Evolutionary conservation across 2,113 vertebrate genomes (phyloP), one percentile per base, ranked within the genome.

Genomic region (Ageneiosus marmoratus): DNA sequence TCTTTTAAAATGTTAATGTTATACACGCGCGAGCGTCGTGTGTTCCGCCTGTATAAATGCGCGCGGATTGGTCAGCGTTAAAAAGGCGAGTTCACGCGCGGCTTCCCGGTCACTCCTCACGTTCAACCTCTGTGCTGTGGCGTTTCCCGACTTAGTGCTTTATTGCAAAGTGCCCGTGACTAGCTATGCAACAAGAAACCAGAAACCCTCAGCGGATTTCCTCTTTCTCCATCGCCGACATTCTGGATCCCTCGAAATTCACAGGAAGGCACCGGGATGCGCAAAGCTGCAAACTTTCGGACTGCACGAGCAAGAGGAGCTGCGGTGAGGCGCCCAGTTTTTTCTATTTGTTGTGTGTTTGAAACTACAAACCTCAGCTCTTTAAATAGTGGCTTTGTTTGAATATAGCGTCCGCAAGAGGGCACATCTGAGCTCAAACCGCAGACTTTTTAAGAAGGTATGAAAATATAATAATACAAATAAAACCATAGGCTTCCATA

Each of bases 191-290:
- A 5, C 46, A 75, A 62, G 72, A 78, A 83, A 74, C 24, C 20
- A 44, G 72, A 6, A 82, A 69, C 0, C 77, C 87, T 9, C 84
- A 29, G 7, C 79, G 77, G 80, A 89, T 84, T 65, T 93, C 91
- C 0, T 65, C 90, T 0, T 95, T 94, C 12, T 93, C 91, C 22
- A 92, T 95, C 74, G 88, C 86, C 32, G 93, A 95, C 41, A 95
- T 95, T 41, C 41, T 95, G 63, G 91, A 94, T 67, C 93, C 93
- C 0, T 50, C 41, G 0, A 95, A 92, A 77, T 94, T 94, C 7
- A 93, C 87, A 1, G 60, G 91, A 22, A 88, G 56, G 34, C 48
- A 2, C 8, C 24, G 8, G 41, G 51, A 73, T 48, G n/a, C 0
- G 37, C 29, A 22, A 8, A 77, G 44, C 72, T 37, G 53, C 27